These are phyloP conservation scores for Cephus sareptanus DNA, from an alignment of 2,888 invertebrate genomes.

Conservation along the genomic window DNA sequence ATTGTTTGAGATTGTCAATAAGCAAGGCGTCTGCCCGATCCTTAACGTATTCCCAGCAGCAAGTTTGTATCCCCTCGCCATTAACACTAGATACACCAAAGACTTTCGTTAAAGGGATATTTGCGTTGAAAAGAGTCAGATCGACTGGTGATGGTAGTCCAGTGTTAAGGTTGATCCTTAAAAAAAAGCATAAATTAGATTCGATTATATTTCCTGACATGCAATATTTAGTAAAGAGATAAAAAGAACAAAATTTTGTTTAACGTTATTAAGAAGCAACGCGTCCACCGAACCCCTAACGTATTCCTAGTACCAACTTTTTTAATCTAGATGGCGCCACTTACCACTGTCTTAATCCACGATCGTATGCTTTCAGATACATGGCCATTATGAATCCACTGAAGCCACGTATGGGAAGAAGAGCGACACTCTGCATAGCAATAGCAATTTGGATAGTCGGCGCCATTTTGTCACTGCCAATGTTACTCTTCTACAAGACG, in stretches of 20 bases:
- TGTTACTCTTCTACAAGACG: conserved; percentile 85
- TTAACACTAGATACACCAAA: too few species aligned
- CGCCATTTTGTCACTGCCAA: conserved; percentile 83
- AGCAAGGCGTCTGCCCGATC: too few species aligned
- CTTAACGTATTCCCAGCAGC: too few species aligned
- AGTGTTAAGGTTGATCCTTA: too few species aligned
- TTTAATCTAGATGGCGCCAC: not conserved
- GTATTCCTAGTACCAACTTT: not conserved
- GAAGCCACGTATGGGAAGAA: conserved; percentile 86
- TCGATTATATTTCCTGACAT: too few species aligned
- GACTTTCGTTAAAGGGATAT: too few species aligned
- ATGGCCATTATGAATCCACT: conserved; percentile 96
- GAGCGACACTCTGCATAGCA: conserved; percentile 85
- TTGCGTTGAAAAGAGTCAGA: too few species aligned
- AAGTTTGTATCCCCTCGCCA: too few species aligned
- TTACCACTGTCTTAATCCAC: conserved; percentile 1
- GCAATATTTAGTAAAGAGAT: too few species aligned
- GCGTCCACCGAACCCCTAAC: not conserved
- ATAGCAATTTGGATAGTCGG: conserved; percentile 87
- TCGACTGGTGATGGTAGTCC: too few species aligned
- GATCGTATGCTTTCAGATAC: conserved; percentile 75
- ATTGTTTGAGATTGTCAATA: too few species aligned
- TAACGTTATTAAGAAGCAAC: not conserved
- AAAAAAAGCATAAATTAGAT: too few species aligned
- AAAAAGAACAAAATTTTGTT: not conserved